Evolutionary conservation across 2,113 vertebrate genomes (phyloP).

Genomic region (Zingel zingel): DNA sequence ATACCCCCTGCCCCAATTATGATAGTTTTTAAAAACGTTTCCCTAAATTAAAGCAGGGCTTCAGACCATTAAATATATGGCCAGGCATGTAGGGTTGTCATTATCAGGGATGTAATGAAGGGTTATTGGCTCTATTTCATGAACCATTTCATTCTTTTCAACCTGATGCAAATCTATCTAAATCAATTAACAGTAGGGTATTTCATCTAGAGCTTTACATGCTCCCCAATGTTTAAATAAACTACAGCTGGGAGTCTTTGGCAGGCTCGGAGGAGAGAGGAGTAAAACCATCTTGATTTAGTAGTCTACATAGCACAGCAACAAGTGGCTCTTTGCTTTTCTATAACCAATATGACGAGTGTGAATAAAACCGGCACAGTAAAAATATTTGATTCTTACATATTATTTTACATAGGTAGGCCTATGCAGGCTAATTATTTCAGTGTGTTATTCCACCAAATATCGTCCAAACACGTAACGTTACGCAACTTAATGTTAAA

Average conservation of each 20-base stretch:
- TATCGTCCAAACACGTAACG: accelerated
- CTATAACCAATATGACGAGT: background rate
- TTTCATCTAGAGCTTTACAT: background rate
- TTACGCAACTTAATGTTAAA: background rate
- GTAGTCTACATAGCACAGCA: slow-evolving; percentile 23
- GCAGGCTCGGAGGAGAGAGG: background rate
- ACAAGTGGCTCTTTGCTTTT: slow-evolving; percentile 39
- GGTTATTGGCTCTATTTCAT: background rate
- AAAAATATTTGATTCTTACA: no score
- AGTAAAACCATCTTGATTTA: background rate
- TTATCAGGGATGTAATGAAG: no score
- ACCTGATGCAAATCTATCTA: background rate
- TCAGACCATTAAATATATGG: background rate
- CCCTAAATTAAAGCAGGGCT: background rate
- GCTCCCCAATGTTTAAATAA: background rate
- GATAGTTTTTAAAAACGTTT: background rate
- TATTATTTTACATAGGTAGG: no score
- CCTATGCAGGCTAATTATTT: background rate
- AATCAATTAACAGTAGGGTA: background rate
- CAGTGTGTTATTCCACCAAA: background rate
- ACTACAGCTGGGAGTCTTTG: background rate
- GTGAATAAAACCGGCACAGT: background rate
- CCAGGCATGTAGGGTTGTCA: background rate
- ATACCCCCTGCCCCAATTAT: background rate
- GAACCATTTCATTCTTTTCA: background rate